Evolutionary conservation across 2,888 invertebrate genomes (phyloP).

Genomic region (Gymnoscelis rufifasciata): DNA sequence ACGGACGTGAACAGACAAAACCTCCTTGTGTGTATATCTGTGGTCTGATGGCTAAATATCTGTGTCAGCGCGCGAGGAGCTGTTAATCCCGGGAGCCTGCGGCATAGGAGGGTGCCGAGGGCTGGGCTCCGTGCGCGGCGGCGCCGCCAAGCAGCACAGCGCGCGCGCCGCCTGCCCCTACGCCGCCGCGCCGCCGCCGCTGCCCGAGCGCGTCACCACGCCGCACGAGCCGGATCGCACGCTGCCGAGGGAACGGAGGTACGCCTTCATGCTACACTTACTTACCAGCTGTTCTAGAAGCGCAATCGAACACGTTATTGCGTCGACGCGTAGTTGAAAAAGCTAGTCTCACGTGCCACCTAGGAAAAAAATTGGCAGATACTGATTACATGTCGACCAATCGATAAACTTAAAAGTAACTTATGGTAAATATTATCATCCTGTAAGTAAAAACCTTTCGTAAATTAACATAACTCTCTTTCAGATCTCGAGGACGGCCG

Average conservation of each 20-base stretch:
- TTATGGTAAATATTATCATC: no score
- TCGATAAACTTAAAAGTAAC: no score
- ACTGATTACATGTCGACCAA: no score
- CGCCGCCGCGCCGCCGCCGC: conserved; percentile 41
- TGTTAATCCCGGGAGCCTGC: conserved; percentile 82
- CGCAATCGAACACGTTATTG: no score
- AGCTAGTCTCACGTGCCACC: no score
- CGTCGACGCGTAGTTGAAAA: no score
- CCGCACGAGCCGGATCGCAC: conserved; percentile 44
- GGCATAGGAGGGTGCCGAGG: conserved; percentile 93
- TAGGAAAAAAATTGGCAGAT: no score
- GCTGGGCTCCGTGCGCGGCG: conserved; percentile 90
- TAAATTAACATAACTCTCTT: conserved; percentile 8
- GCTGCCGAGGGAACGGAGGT: conserved; percentile 76
- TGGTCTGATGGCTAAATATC: not conserved
- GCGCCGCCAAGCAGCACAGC: conserved; percentile 85
- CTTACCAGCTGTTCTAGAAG: no score
- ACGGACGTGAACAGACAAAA: no score
- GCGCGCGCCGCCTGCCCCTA: conserved; percentile 88
- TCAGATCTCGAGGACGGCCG: conserved; percentile 58
- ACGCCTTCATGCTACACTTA: no score
- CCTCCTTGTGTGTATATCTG: not conserved
- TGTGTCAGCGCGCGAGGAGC: conserved; percentile 68
- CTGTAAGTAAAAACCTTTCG: no score
- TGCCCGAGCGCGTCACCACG: conserved; percentile 29